Evolutionary conservation across 1,140 invertebrate species (phyloP).

Genomic region (Argopecten irradians): DNA sequence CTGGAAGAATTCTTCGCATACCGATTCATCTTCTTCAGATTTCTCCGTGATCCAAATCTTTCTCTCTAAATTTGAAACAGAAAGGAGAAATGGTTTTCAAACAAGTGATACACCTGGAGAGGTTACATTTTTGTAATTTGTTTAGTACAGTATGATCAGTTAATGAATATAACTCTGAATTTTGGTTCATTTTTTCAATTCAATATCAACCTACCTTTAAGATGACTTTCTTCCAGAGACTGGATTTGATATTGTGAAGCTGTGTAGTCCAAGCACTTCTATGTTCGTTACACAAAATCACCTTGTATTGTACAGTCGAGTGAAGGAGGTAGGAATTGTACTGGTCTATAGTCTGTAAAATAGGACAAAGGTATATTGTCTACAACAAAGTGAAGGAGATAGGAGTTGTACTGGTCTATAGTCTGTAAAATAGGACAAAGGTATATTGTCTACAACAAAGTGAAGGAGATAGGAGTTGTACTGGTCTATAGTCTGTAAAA

Average conservation of each 20-base stretch:
- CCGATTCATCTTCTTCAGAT: neutral
- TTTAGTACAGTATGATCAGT: too few species aligned
- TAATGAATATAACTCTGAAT: too few species aligned
- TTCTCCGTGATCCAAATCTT: neutral
- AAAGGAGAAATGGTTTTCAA: neutral
- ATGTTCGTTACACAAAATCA: neutral
- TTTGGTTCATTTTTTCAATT: too few species aligned
- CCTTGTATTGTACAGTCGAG: neutral
- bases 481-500: too few species aligned
- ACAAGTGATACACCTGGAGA: too few species aligned
- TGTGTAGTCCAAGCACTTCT: neutral
- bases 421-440: too few species aligned
- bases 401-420: too few species aligned
- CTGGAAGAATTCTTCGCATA: neutral
- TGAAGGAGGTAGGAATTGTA: neutral
- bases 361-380: too few species aligned
- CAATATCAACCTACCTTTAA: neutral
- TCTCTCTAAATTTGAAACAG: neutral
- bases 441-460: too few species aligned
- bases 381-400: too few species aligned
- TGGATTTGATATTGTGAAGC: neutral
- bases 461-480: too few species aligned
- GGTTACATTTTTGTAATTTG: too few species aligned
- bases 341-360: neutral
- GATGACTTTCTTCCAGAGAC: neutral